Percentiles rank a stretch among this genome's conserved stretches.
phyloP scores from a whole-genome alignment of 1,140 invertebrate genomes.

The Drosophila albomicans region DNA sequence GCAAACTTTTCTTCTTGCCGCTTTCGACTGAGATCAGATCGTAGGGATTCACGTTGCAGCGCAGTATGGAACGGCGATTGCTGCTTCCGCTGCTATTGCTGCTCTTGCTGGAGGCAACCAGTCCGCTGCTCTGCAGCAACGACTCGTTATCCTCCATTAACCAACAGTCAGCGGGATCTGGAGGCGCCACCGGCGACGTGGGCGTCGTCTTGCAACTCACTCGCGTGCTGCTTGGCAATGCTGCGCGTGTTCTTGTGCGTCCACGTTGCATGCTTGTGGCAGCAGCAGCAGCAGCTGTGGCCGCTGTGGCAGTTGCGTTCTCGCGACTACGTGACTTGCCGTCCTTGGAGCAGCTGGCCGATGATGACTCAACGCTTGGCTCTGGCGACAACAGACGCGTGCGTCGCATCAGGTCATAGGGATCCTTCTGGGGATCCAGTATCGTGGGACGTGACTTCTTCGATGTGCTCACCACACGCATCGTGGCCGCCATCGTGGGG shows the following conservation, averaged over 20 bases:
- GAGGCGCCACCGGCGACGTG: conserved; percentile 54
- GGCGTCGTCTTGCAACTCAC: conserved; percentile 12
- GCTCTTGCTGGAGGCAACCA: conserved; percentile 32
- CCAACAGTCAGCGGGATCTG: conserved; percentile 85
- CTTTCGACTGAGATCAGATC: conserved; percentile 88
- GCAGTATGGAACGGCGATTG: conserved; percentile 89
- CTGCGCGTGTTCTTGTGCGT: conserved; percentile 60
- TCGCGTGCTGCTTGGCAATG: conserved; percentile 19
- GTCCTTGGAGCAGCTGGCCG: conserved; percentile 35
- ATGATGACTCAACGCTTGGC: conserved; percentile 47
- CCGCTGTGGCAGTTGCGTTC: conserved; percentile 8
- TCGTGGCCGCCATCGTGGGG: conserved; percentile 86
- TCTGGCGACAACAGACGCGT: conserved; percentile 89
- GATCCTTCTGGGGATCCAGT: conserved; percentile 88
- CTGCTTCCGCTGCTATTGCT: conserved; percentile 20
- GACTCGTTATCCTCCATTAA: conserved; percentile 74
- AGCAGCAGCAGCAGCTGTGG: neutral
- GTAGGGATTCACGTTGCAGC: conserved; percentile 94
- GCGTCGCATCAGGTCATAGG: conserved; percentile 92
- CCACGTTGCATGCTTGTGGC: conserved; percentile 47
- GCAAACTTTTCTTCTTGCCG: conserved; percentile 43
- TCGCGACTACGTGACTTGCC: conserved; percentile 44
- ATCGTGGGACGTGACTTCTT: conserved; percentile 87
- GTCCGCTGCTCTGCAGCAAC: conserved; percentile 85
- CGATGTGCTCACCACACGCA: conserved; percentile 86